Conservation (phyloP, 2,113 vertebrate species). For the Pheucticus melanocephalus region DNA sequence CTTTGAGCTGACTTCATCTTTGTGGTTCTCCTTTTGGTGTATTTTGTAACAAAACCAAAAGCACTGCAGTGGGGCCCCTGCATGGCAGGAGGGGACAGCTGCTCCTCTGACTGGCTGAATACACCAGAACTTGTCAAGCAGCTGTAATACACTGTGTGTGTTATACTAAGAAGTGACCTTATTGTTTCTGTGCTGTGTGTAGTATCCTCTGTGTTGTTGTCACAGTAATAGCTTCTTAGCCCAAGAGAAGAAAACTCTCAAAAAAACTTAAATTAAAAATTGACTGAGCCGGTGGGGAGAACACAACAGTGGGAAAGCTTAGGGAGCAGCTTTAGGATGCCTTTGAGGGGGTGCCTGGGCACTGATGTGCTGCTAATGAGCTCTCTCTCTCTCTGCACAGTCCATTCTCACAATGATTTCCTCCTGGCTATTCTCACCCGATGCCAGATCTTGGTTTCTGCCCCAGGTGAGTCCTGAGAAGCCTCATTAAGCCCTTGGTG, state of each 20-base stretch:
- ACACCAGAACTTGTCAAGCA: accelerated
- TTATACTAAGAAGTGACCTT: not conserved
- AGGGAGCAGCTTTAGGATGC: not conserved
- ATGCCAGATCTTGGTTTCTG: slow-evolving; percentile 95
- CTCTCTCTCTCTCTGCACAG: slow-evolving; percentile 57
- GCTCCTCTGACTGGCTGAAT: not conserved
- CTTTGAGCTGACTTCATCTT: not conserved
- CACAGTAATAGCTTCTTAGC: not conserved
- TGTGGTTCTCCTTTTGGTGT: not conserved
- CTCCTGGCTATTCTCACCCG: slow-evolving; percentile 95
- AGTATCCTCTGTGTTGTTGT: not conserved
- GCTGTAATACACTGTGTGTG: not conserved
- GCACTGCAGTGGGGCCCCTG: not conserved
- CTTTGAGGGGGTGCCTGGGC: not conserved
- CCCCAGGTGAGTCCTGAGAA: slow-evolving; percentile 80
- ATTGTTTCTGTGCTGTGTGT: not conserved
- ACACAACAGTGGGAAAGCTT: not conserved
- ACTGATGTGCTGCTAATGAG: not conserved
- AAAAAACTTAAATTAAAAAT: not conserved
- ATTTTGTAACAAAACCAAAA: not conserved
- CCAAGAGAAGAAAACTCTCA: not conserved
- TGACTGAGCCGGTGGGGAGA: not conserved
- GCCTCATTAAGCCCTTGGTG: accelerated
- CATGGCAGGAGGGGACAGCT: not conserved
- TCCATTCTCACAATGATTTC: slow-evolving; percentile 97